These are phyloP conservation scores for Chloroceryle aenea DNA, from an alignment of 2,113 vertebrate genomes.

Conservation along the genomic window DNA sequence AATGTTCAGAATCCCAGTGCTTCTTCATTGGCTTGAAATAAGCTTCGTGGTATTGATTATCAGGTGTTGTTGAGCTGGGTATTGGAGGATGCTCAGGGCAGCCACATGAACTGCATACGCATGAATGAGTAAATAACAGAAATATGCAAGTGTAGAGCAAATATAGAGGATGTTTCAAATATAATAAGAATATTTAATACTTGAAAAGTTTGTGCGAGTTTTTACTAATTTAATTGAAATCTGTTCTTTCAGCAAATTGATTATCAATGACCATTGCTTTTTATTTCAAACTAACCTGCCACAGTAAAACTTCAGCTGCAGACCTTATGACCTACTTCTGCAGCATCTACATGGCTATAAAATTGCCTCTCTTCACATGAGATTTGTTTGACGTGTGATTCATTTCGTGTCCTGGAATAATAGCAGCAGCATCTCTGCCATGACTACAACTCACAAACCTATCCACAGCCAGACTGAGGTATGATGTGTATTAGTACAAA, in stretches of 20 bases:
- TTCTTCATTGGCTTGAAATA: not conserved
- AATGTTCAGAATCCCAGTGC: not conserved
- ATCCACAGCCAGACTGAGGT: not conserved
- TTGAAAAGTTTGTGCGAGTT: not conserved
- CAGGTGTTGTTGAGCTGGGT: not conserved
- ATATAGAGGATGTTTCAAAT: not conserved
- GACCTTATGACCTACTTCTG: not conserved
- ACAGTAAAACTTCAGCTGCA: not conserved
- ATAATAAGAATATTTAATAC: not conserved
- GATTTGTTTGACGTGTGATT: accelerated
- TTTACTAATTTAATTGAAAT: not conserved
- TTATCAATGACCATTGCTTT: not conserved
- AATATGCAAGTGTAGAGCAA: not conserved
- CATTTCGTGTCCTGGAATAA: not conserved
- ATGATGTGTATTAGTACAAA: not conserved
- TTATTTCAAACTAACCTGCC: not conserved
- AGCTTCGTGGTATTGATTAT: not conserved
- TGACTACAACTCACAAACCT: not conserved
- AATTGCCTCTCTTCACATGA: not conserved
- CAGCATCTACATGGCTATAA: not conserved
- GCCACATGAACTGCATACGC: too few relatives aligned
- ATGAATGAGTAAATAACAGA: not conserved
- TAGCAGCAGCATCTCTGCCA: not conserved
- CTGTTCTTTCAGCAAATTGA: not conserved
- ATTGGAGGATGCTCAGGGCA: not conserved